Evolutionary conservation across 2,797 vertebrate species (phyloP).

Genomic region (Silurus lanzhouensis): DNA sequence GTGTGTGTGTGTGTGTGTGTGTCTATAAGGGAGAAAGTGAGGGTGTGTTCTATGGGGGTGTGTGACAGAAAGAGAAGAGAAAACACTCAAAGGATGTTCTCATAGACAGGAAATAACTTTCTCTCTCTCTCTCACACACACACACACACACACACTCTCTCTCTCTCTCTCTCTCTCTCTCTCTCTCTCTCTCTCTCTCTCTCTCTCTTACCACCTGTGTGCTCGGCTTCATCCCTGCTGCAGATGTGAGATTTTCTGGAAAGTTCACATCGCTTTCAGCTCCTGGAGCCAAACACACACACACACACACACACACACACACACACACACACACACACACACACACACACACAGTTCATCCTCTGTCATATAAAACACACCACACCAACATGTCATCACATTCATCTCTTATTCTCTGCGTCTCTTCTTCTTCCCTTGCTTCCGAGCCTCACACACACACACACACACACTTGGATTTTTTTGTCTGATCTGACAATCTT

Average conservation of each 20-base stretch:
- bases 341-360: conserved; percentile 24
- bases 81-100: conserved; percentile 49
- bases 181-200: not conserved
- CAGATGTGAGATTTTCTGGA: conserved; percentile 46
- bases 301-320: conserved; percentile 53
- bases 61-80: conserved; percentile 35
- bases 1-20: conserved; percentile 16
- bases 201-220: conserved; percentile 41
- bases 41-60: conserved; percentile 27
- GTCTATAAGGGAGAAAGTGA: not conserved
- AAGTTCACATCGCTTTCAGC: conserved; percentile 32
- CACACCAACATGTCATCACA: conserved; percentile 4
- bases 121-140: not conserved
- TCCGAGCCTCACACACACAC: not conserved
- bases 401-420: not conserved
- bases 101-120: conserved; percentile 52
- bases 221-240: conserved; percentile 35
- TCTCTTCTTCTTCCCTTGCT: not conserved
- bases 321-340: conserved; percentile 30
- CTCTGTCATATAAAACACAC: conserved; percentile 20
- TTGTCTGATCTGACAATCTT: conserved; percentile 7
- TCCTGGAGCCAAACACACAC: conserved; percentile 56
- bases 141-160: no score
- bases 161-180: conserved; percentile 8
- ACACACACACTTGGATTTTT: not conserved